Evolutionary conservation across 2,888 invertebrate species (phyloP), one percentile per base, ranked within the genome.

Genomic region (Tuberolachnus salignus): DNA sequence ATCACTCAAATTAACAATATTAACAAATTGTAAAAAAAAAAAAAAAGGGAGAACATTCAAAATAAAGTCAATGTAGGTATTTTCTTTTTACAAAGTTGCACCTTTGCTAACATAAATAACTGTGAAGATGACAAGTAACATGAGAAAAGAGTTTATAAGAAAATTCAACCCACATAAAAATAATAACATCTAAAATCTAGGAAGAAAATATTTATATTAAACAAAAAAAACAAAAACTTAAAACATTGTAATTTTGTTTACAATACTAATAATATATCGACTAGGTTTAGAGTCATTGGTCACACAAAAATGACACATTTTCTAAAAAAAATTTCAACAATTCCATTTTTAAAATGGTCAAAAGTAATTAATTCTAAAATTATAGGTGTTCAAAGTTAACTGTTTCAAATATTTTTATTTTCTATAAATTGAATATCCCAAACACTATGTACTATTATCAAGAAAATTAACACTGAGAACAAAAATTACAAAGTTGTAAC

Each of bases 241-340:
- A 34, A 78, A 78, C 78, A 34, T 78, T 57, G 57, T 49, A 75
- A 67, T 69, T 59, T 78, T 69, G 78, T 69, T 59, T 78, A 78
- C 67, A 67, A 69, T 0, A 78, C 78, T 78, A 78, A 78, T 78
- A 78, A 78, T 49, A 51, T 78, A 78, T 78, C 69, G 78, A 78
- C 78, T 78, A 78, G 78, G 78, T 69, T 78, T 78, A 59, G 57
- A 69, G n/a, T 69, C 78, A 78, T 73, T 69, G 78, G 78, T 67
- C 78, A 78, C 78, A 78, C 78, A 59, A 49, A 44, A 16, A 59
- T 69, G 44, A 66, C 59, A 59, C n/a, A n/a, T 75, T 74, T 42
- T n/a, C n/a, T n/a, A n/a, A n/a, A n/a, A n/a, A n/a, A 49, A 42
- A 34, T 57, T 34, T 53, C 11, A 34, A 34, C 6, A 6, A 34